Conservation (phyloP, 2,797 vertebrate genomes). For the Holocentrus rufus region DNA sequence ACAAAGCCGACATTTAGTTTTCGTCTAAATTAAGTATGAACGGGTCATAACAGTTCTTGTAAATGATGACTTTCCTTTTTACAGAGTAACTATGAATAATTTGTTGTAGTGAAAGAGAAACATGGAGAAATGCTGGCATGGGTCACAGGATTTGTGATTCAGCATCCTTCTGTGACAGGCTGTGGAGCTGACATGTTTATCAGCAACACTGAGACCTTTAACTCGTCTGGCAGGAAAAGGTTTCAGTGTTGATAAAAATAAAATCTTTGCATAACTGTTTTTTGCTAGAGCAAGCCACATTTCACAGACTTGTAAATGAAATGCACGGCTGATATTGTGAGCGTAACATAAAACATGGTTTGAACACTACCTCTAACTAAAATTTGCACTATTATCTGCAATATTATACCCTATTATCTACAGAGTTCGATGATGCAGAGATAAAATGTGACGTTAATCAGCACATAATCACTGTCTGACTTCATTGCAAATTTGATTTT, state of each 20-base stretch:
- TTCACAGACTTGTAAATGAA: neutral
- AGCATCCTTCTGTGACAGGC: slow-evolving; percentile 45
- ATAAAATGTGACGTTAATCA: neutral
- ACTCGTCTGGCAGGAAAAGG: slow-evolving; percentile 54
- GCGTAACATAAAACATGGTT: neutral
- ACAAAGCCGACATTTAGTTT: neutral
- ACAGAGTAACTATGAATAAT: slow-evolving; percentile 2
- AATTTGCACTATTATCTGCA: neutral
- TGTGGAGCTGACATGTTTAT: slow-evolving; percentile 49
- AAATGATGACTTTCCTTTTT: slow-evolving; percentile 17
- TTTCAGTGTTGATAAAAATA: slow-evolving; percentile 8
- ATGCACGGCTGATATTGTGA: neutral
- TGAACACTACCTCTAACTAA: neutral
- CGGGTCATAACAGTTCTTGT: neutral
- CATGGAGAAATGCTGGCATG: slow-evolving; percentile 28
- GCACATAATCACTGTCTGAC: neutral
- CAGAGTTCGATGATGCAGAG: neutral
- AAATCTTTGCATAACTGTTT: neutral
- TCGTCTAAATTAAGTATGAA: neutral
- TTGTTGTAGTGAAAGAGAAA: slow-evolving; percentile 5
- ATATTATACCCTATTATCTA: neutral
- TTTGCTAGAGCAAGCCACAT: neutral
- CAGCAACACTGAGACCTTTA: no score
- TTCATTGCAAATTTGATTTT: neutral
- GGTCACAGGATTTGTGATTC: slow-evolving; percentile 14